Percentiles rank a stretch among this genome's conserved stretches.
Conservation (phyloP, 2,888 invertebrate genomes). For the Coenonympha glycerion region DNA sequence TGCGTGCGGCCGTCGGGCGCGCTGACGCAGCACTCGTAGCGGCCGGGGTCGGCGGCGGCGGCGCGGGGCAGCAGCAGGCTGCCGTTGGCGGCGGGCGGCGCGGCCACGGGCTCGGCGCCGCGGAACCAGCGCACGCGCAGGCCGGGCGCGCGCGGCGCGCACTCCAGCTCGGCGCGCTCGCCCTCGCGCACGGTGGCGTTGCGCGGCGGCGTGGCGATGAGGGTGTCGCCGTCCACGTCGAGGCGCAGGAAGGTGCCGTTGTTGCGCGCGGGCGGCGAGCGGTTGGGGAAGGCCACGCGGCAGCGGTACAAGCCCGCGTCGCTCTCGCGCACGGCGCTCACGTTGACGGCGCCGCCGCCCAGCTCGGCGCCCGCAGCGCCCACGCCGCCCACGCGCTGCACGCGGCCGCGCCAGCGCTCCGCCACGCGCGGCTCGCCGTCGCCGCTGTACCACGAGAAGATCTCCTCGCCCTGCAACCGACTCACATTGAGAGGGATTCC, state of each 20-base stretch:
- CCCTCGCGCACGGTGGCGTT: conserved; percentile 61
- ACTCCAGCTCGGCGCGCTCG: conserved; percentile 72
- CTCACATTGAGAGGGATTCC: too few relatives aligned
- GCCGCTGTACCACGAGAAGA: conserved; percentile 88
- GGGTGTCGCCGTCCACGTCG: conserved; percentile 84
- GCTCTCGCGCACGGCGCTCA: conserved; percentile 89
- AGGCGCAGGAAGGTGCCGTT: conserved; percentile 94
- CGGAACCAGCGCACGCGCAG: conserved; percentile 76
- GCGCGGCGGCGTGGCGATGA: background rate
- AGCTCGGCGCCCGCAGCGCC: conserved; percentile 39
- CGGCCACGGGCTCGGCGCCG: conserved; percentile 90
- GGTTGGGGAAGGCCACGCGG: conserved; percentile 89
- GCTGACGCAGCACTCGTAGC: conserved; percentile 89
- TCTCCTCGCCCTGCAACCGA: conserved; percentile 77
- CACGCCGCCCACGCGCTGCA: conserved; percentile 65
- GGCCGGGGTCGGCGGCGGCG: conserved; percentile 88
- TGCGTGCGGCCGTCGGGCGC: conserved; percentile 84
- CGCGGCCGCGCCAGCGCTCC: conserved; percentile 86
- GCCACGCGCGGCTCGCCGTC: conserved; percentile 82
- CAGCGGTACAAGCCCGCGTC: conserved; percentile 96
- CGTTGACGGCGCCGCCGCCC: conserved; percentile 84
- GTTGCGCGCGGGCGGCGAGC: conserved; percentile 87
- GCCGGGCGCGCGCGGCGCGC: conserved; percentile 35
- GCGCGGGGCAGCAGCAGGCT: conserved; percentile 86
- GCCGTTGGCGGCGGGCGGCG: too few relatives aligned